A percentile compares a stretch with the other conserved stretches of the same genome.
Conservation (phyloP, 2,888 invertebrate genomes). For the Dasypogon diadema region DNA sequence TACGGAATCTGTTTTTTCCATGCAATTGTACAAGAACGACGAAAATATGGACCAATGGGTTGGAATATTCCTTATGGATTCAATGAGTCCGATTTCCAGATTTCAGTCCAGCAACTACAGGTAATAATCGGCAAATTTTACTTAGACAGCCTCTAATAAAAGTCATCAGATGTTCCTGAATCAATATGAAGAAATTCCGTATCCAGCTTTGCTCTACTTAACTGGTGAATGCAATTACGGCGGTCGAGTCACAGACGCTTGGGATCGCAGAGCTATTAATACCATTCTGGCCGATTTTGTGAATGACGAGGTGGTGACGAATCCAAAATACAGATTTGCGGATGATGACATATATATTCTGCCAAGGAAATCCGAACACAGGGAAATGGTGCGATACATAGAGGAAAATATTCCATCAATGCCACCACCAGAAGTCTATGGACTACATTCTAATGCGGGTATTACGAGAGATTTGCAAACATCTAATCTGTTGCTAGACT, state of each 20-base stretch:
- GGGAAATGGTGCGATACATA: constrained; percentile 77
- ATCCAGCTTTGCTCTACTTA: constrained; percentile 88
- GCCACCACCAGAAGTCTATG: constrained; percentile 88
- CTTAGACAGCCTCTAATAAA: too few relatives aligned
- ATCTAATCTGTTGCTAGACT: constrained; percentile 80
- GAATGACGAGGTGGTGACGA: constrained; percentile 73
- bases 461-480: constrained; percentile 93
- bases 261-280: constrained; percentile 89
- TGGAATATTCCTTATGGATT: constrained; percentile 98
- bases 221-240: constrained; percentile 98
- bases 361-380: constrained; percentile 79
- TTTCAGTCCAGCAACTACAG: constrained; percentile 89
- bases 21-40: constrained; percentile 89
- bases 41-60: constrained; percentile 92
- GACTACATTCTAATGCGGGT: constrained; percentile 93
- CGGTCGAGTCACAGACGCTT: constrained; percentile 94
- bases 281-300: constrained; percentile 82
- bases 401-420: constrained; percentile 78
- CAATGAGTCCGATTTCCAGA: constrained; percentile 93
- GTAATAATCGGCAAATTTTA: too few relatives aligned
- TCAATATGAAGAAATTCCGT: constrained; percentile 84
- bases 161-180: constrained; percentile 89
- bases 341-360: constrained; percentile 77
- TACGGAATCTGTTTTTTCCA: constrained; percentile 95
- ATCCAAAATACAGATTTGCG: constrained; percentile 76